Conservation (phyloP, 2,113 vertebrate species). For the Motacilla tschutschensis region DNA sequence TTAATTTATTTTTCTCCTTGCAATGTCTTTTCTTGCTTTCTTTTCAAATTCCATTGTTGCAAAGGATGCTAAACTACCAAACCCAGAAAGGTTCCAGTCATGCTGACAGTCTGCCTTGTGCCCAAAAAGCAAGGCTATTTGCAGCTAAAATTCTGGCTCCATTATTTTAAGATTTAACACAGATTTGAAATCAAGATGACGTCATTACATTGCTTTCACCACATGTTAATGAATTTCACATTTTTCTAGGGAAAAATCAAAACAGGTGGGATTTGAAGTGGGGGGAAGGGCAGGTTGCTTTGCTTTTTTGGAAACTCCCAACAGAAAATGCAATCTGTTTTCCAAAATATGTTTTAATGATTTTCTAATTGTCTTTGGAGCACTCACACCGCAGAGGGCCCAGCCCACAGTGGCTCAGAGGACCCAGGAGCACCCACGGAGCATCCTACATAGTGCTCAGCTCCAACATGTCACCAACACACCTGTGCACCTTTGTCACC, state of each 20-base stretch:
- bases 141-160: slow-evolving; percentile 10
- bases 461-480: neutral
- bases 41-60: neutral
- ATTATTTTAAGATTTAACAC: slow-evolving; percentile 44
- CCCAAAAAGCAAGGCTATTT: slow-evolving; percentile 13
- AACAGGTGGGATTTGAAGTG: slow-evolving; percentile 37
- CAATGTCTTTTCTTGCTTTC: neutral
- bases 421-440: neutral
- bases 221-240: slow-evolving; percentile 59
- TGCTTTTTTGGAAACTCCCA: slow-evolving; percentile 18
- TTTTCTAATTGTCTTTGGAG: neutral
- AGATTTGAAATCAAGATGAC: slow-evolving; percentile 59
- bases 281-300: slow-evolving; percentile 23
- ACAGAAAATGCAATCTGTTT: slow-evolving; percentile 12
- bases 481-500: accelerated
- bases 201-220: slow-evolving; percentile 33
- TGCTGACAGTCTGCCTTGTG: neutral
- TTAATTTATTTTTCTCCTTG: neutral
- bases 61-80: neutral
- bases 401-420: accelerated
- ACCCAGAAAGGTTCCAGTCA: neutral
- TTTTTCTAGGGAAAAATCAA: slow-evolving; percentile 39
- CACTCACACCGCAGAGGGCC: neutral
- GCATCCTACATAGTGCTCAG: neutral
- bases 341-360: neutral